Conservation (phyloP, 2,797 vertebrate species). For the Falco peregrinus region DNA sequence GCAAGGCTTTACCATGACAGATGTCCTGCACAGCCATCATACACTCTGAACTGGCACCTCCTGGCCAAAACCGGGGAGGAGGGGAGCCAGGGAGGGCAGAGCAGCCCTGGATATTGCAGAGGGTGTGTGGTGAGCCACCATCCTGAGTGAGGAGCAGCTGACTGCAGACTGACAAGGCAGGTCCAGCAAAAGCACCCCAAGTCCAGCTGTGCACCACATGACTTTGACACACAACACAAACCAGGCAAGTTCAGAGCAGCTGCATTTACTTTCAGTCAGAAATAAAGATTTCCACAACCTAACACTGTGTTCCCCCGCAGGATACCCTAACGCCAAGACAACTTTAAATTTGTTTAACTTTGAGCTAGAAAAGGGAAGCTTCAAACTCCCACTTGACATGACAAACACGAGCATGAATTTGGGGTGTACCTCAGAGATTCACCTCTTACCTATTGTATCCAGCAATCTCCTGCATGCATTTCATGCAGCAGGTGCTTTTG, state of each 20-base stretch:
- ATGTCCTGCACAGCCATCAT: not conserved
- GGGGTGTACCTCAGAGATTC: not conserved
- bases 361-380: not conserved
- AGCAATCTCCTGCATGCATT: not conserved
- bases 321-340: not conserved
- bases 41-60: not conserved
- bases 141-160: not conserved
- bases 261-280: not conserved
- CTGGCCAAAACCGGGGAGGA: not conserved
- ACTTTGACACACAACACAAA: not conserved
- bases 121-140: not conserved
- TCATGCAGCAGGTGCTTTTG: not conserved
- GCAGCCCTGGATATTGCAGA: not conserved
- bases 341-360: not conserved
- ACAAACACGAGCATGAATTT: not conserved
- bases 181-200: not conserved
- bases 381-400: not conserved
- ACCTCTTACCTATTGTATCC: not conserved
- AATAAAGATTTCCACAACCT: not conserved
- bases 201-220: rapidly evolving
- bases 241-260: not conserved
- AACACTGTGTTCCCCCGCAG: not conserved
- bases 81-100: not conserved
- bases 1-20: not conserved
- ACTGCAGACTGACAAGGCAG: not conserved